Base-by-base conservation (phyloP, 2,113 vertebrate genomes). In the Nesogale talazaci region DNA sequence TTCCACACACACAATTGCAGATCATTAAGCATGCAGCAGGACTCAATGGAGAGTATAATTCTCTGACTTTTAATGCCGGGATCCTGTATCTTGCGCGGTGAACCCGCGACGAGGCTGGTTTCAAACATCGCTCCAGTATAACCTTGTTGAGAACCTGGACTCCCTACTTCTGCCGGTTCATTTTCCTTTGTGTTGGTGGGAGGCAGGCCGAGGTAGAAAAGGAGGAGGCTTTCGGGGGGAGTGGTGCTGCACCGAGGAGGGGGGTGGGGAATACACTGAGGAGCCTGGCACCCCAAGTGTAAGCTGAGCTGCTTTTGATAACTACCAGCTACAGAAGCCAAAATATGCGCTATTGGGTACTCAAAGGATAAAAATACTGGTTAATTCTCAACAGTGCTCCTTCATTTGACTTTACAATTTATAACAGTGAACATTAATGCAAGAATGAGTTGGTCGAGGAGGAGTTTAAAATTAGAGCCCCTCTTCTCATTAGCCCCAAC, bases 381-480 rank as follows among this genome's bases (percentile, higher is more conserved):
- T 98, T 98, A 98, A 98, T 98, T 98, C 98, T 98, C 98, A 97
- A 98, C 98, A 98, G 97, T 97, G 98, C 98, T 98, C 98, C 98
- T 98, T 98, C 98, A 98, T 98, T 98, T 98, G 98, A 98, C 98
- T 98, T 98, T 98, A 98, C 98, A 98, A 98, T 98, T 98, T 98
- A 98, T 93, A 97, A 97, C 97, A 97, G 98, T 94, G 97, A 98
- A 94, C 98, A 98, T 98, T 98, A 98, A 98, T 98, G 98, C 98
- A 97, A 98, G 98, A 98, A 98, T 97, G 97, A 97, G 98, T 98
- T 97, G 97, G 98, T 97, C 92, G 97, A 98, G 98, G 98, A 98
- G 98, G 98, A 98, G 98, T 99, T 98, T 98, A 98, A 98, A 98
- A 98, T 98, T 98, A 98, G 98, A 98, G 98, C 97, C 98, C 98